Evolutionary conservation across 2,113 vertebrate genomes (phyloP), one percentile per base, ranked within the genome.

Genomic region (Phainopepla nitens): DNA sequence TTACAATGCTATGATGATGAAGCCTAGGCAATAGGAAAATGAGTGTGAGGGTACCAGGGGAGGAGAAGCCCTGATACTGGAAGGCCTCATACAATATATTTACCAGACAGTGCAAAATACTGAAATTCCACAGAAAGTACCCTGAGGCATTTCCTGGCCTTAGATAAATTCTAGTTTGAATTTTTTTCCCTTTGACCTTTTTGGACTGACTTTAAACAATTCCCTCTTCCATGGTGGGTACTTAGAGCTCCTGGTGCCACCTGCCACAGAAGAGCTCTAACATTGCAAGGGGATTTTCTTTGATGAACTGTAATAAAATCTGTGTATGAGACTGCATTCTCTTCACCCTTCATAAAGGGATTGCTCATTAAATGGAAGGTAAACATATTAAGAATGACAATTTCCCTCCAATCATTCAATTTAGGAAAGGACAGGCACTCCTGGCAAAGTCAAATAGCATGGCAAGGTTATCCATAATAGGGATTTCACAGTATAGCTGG

Each of bases 341-440:
- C 80, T 94, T 95, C 82, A 81, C 68, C 41, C 36, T 91, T 68
- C 87, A 64, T 78, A 86, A 90, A 51, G 77, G 72, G 11, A 70
- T 66, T 92, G 45, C 69, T 94, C 83, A 96, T 87, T 83, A 93
- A 95, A 87, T 24, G 77, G 36, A 71, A 96, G 47, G 82, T 75
- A 96, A 96, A 87, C 36, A 83, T 42, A 93, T 90, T 88, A 97
- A 92, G 71, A 94, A 49, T 53, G 60, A 79, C 61, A 88, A 89
- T 93, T 96, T 88, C 45, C 47, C 91, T 73, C 56, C 62, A 89
- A 42, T 84, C 35, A 72, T 73, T 91, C 65, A 62, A 65, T 80
- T 96, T 92, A 95, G 66, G 56, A 92, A 44, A 71, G 80, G 82
- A 62, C 33, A 96, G 49, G 64, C 2, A 1, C 42, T 89, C 65